These are phyloP conservation scores for Lerista edwardsae DNA, from an alignment of 2,797 vertebrate genomes.

Conservation along the genomic window DNA sequence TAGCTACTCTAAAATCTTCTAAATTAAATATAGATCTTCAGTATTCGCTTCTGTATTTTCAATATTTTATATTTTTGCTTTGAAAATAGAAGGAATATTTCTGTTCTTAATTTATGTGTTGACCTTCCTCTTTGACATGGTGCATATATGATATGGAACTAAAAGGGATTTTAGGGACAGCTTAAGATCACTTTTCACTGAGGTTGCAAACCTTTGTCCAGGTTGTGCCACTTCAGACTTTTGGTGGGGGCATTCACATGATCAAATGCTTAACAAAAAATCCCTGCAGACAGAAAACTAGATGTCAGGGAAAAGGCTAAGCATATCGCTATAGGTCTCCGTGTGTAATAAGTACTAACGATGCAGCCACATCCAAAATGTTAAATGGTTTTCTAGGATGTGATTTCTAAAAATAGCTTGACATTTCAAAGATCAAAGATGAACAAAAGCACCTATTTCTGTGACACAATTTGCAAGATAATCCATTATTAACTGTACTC, in stretches of 20 bases:
- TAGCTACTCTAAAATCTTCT: constrained; percentile 25
- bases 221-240: not conserved
- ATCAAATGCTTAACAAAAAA: not conserved
- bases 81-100: not conserved
- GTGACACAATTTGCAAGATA: constrained; percentile 52
- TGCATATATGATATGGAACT: constrained; percentile 33
- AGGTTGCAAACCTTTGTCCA: not conserved
- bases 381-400: constrained; percentile 62
- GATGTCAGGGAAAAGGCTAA: not conserved
- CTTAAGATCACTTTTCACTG: too few relatives aligned
- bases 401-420: constrained; percentile 65
- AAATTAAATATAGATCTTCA: constrained; percentile 38
- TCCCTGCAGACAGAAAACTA: not conserved
- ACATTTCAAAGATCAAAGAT: constrained; percentile 65
- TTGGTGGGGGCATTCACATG: not conserved
- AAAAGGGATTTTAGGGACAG: not conserved
- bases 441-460: constrained; percentile 50
- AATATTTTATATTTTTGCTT: not conserved
- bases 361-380: constrained; percentile 56
- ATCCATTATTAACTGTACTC: constrained; percentile 50
- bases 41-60: not conserved
- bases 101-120: not conserved
- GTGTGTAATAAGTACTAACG: constrained; percentile 66
- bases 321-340: constrained; percentile 42
- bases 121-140: constrained; percentile 38